Conservation (phyloP, 2,888 invertebrate genomes). For the Drosophila quinaria region DNA sequence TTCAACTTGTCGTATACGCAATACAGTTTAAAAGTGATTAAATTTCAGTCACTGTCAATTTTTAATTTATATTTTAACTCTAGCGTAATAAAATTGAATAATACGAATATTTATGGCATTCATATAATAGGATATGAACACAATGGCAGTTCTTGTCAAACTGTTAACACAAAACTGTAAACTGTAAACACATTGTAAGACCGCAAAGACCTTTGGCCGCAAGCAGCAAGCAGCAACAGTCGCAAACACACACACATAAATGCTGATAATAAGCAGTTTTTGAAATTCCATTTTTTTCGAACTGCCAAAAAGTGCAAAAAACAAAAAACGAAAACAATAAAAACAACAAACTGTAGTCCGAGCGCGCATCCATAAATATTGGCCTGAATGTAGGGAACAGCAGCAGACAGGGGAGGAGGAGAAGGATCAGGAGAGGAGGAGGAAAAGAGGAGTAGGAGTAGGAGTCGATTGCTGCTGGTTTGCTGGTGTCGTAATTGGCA, state of each 20-base stretch:
- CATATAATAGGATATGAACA: not conserved
- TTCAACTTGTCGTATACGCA: conserved; percentile 8
- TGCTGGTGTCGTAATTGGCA: conserved; percentile 81
- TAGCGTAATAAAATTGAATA: conserved; percentile 3
- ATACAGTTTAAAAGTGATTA: not conserved
- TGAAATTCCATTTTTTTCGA: conserved; percentile 35
- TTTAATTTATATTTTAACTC: not conserved
- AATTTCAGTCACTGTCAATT: not conserved
- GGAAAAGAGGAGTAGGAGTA: conserved; percentile 6
- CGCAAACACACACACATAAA: conserved; percentile 52
- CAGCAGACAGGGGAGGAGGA: conserved; percentile 1
- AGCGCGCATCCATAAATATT: conserved; percentile 67
- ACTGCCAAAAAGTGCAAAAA: conserved; percentile 50
- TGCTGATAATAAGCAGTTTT: conserved; percentile 73
- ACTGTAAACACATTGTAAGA: conserved; percentile 31
- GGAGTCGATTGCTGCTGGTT: conserved; percentile 27
- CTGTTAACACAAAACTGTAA: conserved; percentile 32
- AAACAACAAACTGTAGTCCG: conserved; percentile 31
- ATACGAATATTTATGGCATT: conserved; percentile 4
- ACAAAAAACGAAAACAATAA: conserved; percentile 37
- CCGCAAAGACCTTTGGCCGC: conserved; percentile 46
- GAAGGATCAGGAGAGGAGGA: conserved; percentile 3
- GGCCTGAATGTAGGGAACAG: not conserved
- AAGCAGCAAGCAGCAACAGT: conserved; percentile 48
- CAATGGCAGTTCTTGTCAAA: conserved; percentile 29